Evolutionary conservation across 1,140 invertebrate species (phyloP), one percentile per base, ranked within the genome.

Genomic region (Oncopodura yosiiana): DNA sequence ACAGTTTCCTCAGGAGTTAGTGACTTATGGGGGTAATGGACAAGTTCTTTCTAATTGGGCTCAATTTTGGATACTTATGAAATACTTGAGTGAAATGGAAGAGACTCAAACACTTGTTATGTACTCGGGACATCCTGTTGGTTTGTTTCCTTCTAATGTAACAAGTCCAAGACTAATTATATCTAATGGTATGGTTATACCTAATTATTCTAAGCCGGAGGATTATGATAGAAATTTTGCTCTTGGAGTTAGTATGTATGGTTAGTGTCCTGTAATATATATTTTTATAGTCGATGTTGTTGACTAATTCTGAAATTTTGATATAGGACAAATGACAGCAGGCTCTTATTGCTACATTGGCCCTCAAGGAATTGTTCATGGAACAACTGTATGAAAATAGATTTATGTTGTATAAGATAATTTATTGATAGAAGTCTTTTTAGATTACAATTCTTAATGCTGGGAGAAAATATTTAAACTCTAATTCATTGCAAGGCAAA

Each of bases 1-100:
- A 5, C 72, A 74, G 59, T 75, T n/a, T n/a, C n/a, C 73, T 14
- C 65, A 75, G 21, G 73, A 75, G 51, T 57, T 75, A 14, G 73
- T 82, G 9, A 82, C 79, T 5, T 82, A 83, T 67, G 81, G 80
- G 12, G 79, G 78, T 9, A 82, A 82, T 68, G 80, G 80, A 3
- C 79, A 82, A 67, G 81, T 80, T 0, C 80, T 82, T 60, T 79
- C 77, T 5, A 83, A 83, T 64, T 82, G 80, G 80, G 77, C 78
- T 4, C 80, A 80, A 70, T 34, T 82, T 66, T 74, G 77, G 67
- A 56, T 81, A 37, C 70, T 72, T 37, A 74, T 83, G 70, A 68
- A 78, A 42, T 81, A 80, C 65, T 66, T 82, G 37, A 71, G 71
- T 9, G 66, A 72, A 56, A 78, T 83, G 78, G 73, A 68, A 11